These are phyloP conservation scores for Anthopleura xanthogrammica DNA, from an alignment of 92 coral and sea anemone genomes.

Conservation along the genomic window DNA sequence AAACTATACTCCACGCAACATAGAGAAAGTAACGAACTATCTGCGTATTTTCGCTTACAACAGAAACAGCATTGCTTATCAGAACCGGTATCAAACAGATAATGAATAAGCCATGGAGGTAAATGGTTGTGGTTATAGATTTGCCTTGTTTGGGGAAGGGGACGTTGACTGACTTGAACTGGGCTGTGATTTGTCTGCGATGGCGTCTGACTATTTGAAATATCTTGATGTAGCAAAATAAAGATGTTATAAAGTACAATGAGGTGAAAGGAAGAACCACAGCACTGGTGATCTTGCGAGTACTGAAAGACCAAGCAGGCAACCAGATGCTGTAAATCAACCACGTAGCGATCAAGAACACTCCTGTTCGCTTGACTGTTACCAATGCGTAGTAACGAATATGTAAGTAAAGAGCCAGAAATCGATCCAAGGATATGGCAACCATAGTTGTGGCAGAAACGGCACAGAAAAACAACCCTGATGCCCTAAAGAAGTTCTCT, in stretches of 20 bases:
- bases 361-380: not conserved
- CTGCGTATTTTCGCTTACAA: not conserved
- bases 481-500: not conserved
- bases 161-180: conserved; percentile 2
- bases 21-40: not conserved
- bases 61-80: not conserved
- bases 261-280: not conserved
- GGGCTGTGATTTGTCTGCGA: conserved; percentile 23
- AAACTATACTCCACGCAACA: not conserved
- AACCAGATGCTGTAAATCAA: not conserved
- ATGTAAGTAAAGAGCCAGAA: conserved; percentile 13
- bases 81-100: conserved; percentile 18
- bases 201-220: conserved; percentile 16
- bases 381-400: not conserved
- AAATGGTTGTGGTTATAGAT: not conserved
- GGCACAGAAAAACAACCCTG: not conserved
- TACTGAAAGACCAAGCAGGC: not conserved
- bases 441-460: conserved; percentile 5
- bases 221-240: conserved; percentile 12
- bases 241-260: not conserved
- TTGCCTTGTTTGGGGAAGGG: conserved; percentile 9
- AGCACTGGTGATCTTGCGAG: not conserved
- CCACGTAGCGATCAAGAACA: not conserved
- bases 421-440: conserved; percentile 16
- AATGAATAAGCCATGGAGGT: conserved; percentile 7